phyloP scores from a whole-genome alignment of 2,113 vertebrate species.

The human (Homo sapiens) region DNA sequence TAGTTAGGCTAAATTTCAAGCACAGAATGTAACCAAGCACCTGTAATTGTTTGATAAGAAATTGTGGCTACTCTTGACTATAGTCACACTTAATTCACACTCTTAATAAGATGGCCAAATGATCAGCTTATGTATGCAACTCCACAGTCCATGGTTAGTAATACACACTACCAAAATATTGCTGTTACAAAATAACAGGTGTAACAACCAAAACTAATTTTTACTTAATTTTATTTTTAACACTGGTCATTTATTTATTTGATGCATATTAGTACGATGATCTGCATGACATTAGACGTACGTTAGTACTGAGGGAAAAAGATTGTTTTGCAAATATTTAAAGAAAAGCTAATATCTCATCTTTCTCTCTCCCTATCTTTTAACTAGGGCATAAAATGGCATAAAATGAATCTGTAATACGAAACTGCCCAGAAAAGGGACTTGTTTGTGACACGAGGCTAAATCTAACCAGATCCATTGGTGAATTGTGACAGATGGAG shows the following conservation, averaged over 20 bases:
- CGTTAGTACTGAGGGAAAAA: conserved; percentile 68
- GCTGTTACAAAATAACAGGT: conserved; percentile 74
- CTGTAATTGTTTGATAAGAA: conserved; percentile 72
- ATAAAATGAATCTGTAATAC: conserved; percentile 88
- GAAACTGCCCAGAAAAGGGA: conserved; percentile 90
- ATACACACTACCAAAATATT: conserved; percentile 69
- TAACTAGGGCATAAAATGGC: conserved; percentile 85
- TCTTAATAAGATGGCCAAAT: conserved; percentile 74
- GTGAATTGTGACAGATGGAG: conserved; percentile 93
- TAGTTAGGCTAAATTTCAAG: conserved; percentile 75
- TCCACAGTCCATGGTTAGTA: conserved; percentile 59
- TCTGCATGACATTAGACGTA: conserved; percentile 66
- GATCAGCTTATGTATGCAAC: conserved; percentile 71
- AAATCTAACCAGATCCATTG: conserved; percentile 89
- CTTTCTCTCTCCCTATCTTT: conserved; percentile 79
- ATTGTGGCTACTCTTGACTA: conserved; percentile 66
- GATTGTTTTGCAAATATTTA: conserved; percentile 76
- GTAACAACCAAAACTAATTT: conserved; percentile 64
- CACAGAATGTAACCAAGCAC: conserved; percentile 60
- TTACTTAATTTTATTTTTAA: conserved; percentile 78
- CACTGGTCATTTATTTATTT: conserved; percentile 74
- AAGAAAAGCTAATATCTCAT: conserved; percentile 79
- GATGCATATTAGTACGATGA: conserved; percentile 72
- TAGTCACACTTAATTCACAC: conserved; percentile 72
- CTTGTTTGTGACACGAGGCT: conserved; percentile 88